phyloP scores from a whole-genome alignment of 2,888 invertebrate species.

The Apoda limacodes region DNA sequence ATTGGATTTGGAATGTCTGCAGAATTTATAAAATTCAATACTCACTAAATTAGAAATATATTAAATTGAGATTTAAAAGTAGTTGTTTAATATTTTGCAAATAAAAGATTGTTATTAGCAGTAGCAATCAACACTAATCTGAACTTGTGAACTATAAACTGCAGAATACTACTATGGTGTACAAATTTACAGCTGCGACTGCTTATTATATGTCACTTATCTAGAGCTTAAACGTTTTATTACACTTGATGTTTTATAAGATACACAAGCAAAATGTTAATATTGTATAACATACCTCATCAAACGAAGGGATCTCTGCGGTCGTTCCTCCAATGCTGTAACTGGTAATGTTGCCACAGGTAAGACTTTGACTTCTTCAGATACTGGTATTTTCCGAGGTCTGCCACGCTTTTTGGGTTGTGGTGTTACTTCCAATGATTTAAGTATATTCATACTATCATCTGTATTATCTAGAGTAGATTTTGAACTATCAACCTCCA shows the following conservation, averaged over 20 bases:
- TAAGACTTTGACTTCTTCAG: constrained; percentile 45
- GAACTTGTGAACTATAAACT: too few species aligned
- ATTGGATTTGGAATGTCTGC: too few species aligned
- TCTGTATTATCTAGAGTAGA: constrained; percentile 21
- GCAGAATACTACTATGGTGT: too few species aligned
- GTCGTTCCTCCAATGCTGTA: constrained; percentile 56
- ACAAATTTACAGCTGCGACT: too few species aligned
- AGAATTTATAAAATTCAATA: too few species aligned
- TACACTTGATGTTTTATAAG: constrained; percentile 1
- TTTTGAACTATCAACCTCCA: constrained; percentile 43
- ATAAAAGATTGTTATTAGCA: too few species aligned
- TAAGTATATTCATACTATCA: constrained; percentile 29
- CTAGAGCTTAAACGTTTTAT: too few species aligned
- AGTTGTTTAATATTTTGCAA: too few species aligned
- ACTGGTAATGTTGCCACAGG: constrained; percentile 37
- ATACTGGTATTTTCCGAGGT: constrained; percentile 52
- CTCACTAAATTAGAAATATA: too few species aligned
- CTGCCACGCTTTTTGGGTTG: constrained; percentile 60
- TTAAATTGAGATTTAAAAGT: too few species aligned
- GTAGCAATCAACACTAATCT: too few species aligned
- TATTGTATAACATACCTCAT: constrained; percentile 38
- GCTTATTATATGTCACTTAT: too few species aligned
- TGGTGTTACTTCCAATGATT: constrained; percentile 40
- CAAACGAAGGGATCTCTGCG: constrained; percentile 54
- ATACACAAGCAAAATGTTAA: constrained; percentile 3